These are phyloP conservation scores for Erebia ligea DNA, from an alignment of 2,888 invertebrate genomes.

Conservation along the genomic window DNA sequence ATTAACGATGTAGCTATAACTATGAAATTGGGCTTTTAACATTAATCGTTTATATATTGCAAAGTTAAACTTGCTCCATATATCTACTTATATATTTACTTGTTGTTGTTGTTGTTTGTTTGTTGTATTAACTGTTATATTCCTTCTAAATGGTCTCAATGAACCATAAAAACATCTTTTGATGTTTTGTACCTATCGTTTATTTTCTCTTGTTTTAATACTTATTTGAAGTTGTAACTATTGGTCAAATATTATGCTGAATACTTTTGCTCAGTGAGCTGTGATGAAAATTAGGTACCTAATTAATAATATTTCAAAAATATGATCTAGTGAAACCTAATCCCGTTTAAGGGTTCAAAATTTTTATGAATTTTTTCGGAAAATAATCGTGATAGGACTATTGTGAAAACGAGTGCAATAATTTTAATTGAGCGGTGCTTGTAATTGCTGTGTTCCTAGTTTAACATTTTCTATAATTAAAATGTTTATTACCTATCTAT, in stretches of 20 bases:
- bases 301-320: not conserved
- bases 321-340: not conserved
- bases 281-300: constrained; percentile 25
- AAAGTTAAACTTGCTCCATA: not conserved
- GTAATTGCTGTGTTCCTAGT: not conserved
- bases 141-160: constrained; percentile 24
- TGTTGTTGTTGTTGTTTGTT: too few relatives aligned
- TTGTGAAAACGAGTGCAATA: constrained; percentile 6
- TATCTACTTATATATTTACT: not conserved
- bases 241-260: not conserved
- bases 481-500: not conserved
- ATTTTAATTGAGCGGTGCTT: constrained; percentile 21
- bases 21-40: not conserved
- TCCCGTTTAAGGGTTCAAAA: constrained; percentile 1
- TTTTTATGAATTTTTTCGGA: not conserved
- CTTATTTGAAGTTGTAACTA: not conserved
- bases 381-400: not conserved
- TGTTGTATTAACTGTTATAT: constrained; percentile 5
- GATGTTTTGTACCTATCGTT: not conserved
- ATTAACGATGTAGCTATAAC: constrained; percentile 1
- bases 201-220: constrained; percentile 5
- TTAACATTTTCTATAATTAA: not conserved
- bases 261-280: constrained; percentile 25
- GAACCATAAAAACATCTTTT: constrained; percentile 1
- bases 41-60: not conserved